A percentile compares a stretch with the other conserved stretches of the same genome.
Conservation (phyloP, 2,888 invertebrate genomes). For the Catocala fraxini region DNA sequence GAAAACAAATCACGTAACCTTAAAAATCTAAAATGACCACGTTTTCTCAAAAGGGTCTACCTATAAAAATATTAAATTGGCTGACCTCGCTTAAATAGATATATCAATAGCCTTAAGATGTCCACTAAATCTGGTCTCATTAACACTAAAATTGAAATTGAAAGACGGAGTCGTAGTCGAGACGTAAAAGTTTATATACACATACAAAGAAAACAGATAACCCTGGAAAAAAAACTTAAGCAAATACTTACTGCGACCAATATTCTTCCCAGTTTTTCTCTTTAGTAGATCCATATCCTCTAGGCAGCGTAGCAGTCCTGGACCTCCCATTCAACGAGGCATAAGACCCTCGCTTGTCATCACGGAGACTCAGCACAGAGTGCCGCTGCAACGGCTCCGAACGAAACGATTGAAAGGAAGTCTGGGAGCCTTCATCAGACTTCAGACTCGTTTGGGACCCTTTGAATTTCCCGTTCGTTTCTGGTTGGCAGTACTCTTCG, state of each 20-base stretch:
- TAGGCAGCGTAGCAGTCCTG: conserved; percentile 76
- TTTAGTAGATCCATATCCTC: conserved; percentile 78
- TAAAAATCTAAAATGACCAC: no score
- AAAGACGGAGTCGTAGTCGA: no score
- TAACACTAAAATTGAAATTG: no score
- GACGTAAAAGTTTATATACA: no score
- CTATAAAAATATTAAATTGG: no score
- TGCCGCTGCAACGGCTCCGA: conserved; percentile 75
- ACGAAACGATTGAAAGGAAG: conserved; percentile 75
- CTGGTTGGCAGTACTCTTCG: conserved; percentile 64
- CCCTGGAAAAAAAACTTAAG: conserved; percentile 8
- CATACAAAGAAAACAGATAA: neutral
- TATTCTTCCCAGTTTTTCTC: conserved; percentile 84
- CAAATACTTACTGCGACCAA: conserved; percentile 80
- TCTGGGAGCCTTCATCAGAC: conserved; percentile 75
- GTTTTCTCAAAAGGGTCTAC: no score
- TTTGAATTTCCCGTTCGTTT: conserved; percentile 60
- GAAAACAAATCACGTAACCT: no score
- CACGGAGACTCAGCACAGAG: conserved; percentile 69
- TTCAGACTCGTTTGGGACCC: conserved; percentile 73
- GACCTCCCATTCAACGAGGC: conserved; percentile 69
- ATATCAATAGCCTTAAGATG: no score
- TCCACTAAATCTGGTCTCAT: no score
- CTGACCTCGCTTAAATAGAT: no score
- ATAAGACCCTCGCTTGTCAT: conserved; percentile 69